phyloP scores from a whole-genome alignment of 2,113 vertebrate species.

The Castor canadensis region DNA sequence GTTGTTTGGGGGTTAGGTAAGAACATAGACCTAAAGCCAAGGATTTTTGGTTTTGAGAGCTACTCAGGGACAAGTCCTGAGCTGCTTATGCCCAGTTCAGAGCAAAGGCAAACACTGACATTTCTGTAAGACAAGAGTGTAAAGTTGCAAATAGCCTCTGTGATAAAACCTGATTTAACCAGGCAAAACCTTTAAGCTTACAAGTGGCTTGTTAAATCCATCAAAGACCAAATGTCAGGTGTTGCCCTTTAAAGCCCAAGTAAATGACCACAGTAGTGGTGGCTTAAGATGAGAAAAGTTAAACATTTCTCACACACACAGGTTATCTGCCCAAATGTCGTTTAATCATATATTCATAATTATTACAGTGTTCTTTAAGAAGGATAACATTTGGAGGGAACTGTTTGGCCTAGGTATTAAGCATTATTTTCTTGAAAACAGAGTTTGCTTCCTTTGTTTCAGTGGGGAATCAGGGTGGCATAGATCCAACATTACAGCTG shows the following conservation, averaged over 20 bases:
- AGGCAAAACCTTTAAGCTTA: conserved; percentile 79
- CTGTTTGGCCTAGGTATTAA: not conserved
- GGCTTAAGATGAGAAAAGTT: conserved; percentile 76
- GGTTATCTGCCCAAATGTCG: conserved; percentile 64
- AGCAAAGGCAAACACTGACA: conserved; percentile 71
- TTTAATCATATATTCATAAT: conserved; percentile 66
- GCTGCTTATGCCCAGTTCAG: conserved; percentile 8
- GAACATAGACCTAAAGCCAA: not conserved
- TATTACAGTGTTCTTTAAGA: conserved; percentile 50
- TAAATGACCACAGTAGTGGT: conserved; percentile 73
- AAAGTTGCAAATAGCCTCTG: conserved; percentile 77
- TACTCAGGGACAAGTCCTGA: conserved; percentile 11
- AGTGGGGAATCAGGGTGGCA: conserved; percentile 39
- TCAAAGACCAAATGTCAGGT: conserved; percentile 82
- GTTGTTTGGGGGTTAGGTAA: not conserved
- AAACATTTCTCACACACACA: conserved; percentile 63
- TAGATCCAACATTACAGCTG: conserved; percentile 43
- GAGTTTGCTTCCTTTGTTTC: conserved; percentile 62
- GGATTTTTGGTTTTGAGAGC: conserved; percentile 12
- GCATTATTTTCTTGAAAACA: conserved; percentile 59
- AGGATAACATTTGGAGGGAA: conserved; percentile 66
- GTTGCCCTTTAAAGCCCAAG: conserved; percentile 77
- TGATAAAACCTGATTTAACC: conserved; percentile 78
- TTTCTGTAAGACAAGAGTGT: conserved; percentile 66
- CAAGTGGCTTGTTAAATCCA: conserved; percentile 62